Conservation (phyloP, 2,113 vertebrate genomes). For the Peromyscus leucopus region DNA sequence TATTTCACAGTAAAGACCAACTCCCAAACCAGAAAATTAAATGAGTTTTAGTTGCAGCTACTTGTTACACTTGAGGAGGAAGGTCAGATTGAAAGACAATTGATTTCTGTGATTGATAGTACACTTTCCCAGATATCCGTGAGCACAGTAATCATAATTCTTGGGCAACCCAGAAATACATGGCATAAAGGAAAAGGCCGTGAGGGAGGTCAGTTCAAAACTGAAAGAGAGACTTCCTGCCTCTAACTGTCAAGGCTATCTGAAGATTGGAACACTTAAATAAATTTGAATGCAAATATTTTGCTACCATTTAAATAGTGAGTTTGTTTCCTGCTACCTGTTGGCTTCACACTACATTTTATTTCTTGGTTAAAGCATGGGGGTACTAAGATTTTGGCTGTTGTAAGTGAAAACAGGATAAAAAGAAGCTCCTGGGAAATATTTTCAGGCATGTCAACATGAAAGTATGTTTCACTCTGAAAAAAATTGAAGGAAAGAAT, state of each 20-base stretch:
- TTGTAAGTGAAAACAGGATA: conserved; percentile 41
- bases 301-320: conserved; percentile 29
- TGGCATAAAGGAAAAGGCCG: neutral
- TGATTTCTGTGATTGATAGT: conserved; percentile 44
- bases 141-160: conserved; percentile 41
- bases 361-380: conserved; percentile 28
- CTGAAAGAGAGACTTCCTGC: neutral
- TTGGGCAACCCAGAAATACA: conserved; percentile 5
- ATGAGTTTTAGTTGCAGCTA: conserved; percentile 29
- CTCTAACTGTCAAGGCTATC: conserved; percentile 2
- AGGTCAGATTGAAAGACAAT: conserved; percentile 50
- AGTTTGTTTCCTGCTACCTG: conserved; percentile 45
- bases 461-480: neutral
- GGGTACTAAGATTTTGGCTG: conserved; percentile 31
- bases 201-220: neutral
- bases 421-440: conserved; percentile 7
- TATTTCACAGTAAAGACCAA: conserved; percentile 56
- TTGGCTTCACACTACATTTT: conserved; percentile 47
- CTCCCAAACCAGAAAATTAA: conserved; percentile 49
- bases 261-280: conserved; percentile 38
- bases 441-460: conserved; percentile 26
- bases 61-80: conserved; percentile 29
- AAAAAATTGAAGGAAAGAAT: conserved; percentile 12
- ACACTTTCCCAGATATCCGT: conserved; percentile 35
- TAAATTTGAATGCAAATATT: conserved; percentile 8